Evolutionary conservation across 1,140 invertebrate species (phyloP).

Genomic region (Drosophila saltans): DNA sequence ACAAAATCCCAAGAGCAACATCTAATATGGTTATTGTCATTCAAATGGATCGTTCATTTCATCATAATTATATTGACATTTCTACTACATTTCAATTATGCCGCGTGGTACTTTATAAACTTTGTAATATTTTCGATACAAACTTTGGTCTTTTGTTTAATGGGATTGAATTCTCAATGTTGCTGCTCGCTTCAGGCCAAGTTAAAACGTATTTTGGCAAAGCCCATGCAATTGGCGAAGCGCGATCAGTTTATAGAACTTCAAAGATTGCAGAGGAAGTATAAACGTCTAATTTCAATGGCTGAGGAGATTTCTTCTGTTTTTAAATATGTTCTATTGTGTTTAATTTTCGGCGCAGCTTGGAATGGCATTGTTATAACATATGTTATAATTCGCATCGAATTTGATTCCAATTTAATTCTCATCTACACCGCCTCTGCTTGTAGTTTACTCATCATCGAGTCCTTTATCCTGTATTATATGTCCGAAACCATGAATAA

Average conservation of each 20-base stretch:
- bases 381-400: not conserved
- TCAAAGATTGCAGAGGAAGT: not conserved
- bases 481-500: not conserved
- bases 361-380: not conserved
- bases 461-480: not conserved
- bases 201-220: not conserved
- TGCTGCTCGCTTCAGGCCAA: not conserved
- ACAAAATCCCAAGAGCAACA: not conserved
- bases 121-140: not conserved
- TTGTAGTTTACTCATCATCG: conserved; percentile 2
- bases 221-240: not conserved
- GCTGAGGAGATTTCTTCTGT: not conserved
- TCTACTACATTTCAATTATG: not conserved
- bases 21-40: not conserved
- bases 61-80: not conserved
- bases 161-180: not conserved
- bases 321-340: not conserved
- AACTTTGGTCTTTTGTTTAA: not conserved
- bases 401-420: not conserved
- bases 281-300: not conserved
- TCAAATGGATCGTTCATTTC: not conserved
- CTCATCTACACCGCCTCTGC: not conserved
- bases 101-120: not conserved
- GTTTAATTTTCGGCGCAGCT: not conserved
- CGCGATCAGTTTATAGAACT: not conserved